Evolutionary conservation across 2,888 invertebrate species (phyloP).

Genomic region (Dasysyrphus albostriatus): DNA sequence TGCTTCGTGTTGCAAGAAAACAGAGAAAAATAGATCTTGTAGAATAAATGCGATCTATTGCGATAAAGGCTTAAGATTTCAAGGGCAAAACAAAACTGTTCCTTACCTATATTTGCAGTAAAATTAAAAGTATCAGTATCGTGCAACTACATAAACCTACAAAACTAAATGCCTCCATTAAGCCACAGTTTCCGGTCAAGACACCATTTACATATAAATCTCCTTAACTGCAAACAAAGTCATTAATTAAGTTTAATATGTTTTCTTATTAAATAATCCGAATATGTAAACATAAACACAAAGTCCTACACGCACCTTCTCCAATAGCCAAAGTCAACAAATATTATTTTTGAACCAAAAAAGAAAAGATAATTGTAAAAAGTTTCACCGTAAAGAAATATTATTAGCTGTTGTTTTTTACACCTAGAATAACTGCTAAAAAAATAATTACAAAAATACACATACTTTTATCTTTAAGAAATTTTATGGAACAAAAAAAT

Average conservation of each 20-base stretch:
- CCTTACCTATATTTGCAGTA: no score
- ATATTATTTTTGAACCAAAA: conserved; percentile 41
- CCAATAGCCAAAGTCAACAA: conserved; percentile 53
- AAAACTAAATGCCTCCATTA: not conserved
- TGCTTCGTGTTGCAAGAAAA: no score
- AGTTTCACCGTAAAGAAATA: conserved; percentile 49
- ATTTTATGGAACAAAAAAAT: not conserved
- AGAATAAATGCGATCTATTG: no score
- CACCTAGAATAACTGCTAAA: conserved; percentile 61
- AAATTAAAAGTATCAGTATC: no score
- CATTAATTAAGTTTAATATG: conserved; percentile 47
- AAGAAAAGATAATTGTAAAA: conserved; percentile 45
- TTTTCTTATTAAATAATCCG: conserved; percentile 53
- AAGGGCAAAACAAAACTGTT: no score
- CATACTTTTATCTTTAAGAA: not conserved
- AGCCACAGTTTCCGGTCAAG: conserved; percentile 5
- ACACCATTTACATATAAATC: conserved; percentile 41
- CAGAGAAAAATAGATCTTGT: no score
- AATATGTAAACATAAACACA: conserved; percentile 3
- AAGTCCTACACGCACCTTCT: not conserved
- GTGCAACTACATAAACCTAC: no score
- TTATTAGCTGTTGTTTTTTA: conserved; percentile 46
- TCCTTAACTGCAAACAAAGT: conserved; percentile 34
- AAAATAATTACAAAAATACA: conserved; percentile 63
- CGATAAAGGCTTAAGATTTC: no score